A percentile compares a stretch with the other conserved stretches of the same genome.
phyloP scores from a whole-genome alignment of 2,113 vertebrate species.

The Morone chrysops region DNA sequence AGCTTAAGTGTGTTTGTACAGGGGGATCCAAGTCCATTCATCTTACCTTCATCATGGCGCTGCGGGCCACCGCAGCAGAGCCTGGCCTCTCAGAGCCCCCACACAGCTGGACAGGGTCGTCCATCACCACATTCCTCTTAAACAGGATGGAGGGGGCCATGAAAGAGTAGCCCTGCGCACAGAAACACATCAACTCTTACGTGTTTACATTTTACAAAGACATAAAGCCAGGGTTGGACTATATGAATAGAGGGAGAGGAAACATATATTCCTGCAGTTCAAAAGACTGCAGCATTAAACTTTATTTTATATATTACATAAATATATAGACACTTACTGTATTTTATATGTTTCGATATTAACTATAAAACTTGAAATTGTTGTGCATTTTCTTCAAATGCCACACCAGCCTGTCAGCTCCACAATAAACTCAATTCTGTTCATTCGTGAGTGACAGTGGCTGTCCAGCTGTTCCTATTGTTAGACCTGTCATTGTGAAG shows the following conservation, averaged over 20 bases:
- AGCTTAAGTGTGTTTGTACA: slow-evolving; percentile 73
- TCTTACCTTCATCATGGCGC: slow-evolving; percentile 97
- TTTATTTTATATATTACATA: neutral
- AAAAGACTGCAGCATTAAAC: neutral
- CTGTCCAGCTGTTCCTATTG: slow-evolving; percentile 83
- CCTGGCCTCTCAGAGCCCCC: slow-evolving; percentile 90
- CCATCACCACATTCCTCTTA: slow-evolving; percentile 94
- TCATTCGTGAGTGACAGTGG: slow-evolving; percentile 65
- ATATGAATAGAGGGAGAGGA: slow-evolving; percentile 6
- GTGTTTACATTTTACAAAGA: slow-evolving; percentile 51
- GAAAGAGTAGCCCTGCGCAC: slow-evolving; percentile 93
- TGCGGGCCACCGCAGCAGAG: slow-evolving; percentile 90
- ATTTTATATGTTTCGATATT: neutral
- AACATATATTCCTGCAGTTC: neutral
- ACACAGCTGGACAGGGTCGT: slow-evolving; percentile 91
- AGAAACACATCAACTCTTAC: slow-evolving; percentile 36
- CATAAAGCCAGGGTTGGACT: neutral
- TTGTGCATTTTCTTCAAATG: neutral
- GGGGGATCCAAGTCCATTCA: slow-evolving; percentile 48
- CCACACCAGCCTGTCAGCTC: slow-evolving; percentile 37
- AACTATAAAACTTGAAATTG: slow-evolving; percentile 8
- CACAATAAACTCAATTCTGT: slow-evolving; percentile 50
- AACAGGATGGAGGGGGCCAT: slow-evolving; percentile 98
- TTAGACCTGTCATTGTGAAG: slow-evolving; percentile 67
- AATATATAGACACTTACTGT: neutral